phyloP scores from a whole-genome alignment of 2,888 invertebrate species.

The Hydropsyche betteni region DNA sequence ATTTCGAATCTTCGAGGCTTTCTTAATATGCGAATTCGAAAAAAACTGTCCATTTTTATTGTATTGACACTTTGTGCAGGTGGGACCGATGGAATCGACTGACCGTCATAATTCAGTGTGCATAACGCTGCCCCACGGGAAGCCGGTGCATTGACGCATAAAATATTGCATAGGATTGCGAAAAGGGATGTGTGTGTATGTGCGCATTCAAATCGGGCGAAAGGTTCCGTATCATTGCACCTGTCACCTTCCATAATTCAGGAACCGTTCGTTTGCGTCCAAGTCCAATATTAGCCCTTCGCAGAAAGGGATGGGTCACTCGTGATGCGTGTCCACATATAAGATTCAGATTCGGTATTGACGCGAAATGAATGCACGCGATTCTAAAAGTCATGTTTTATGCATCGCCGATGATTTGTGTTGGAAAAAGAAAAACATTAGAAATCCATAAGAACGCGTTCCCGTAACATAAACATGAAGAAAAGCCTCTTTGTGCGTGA shows the following conservation, averaged over 20 bases:
- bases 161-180: slow-evolving; percentile 59
- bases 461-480: slow-evolving; percentile 44
- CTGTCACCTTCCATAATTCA: slow-evolving; percentile 52
- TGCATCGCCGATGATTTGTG: slow-evolving; percentile 31
- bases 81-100: slow-evolving; percentile 52
- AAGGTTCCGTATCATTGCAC: slow-evolving; percentile 52
- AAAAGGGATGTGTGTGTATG: slow-evolving; percentile 35
- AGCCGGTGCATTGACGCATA: slow-evolving; percentile 63
- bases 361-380: no score
- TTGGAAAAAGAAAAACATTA: slow-evolving; percentile 44
- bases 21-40: slow-evolving; percentile 17
- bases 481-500: slow-evolving; percentile 41
- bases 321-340: not conserved
- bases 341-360: no score
- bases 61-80: slow-evolving; percentile 47
- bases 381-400: not conserved
- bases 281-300: slow-evolving; percentile 47
- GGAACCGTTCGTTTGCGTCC: slow-evolving; percentile 43
- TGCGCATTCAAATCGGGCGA: slow-evolving; percentile 48
- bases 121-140: slow-evolving; percentile 55
- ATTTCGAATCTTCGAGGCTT: slow-evolving; percentile 2
- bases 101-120: slow-evolving; percentile 64
- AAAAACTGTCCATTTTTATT: slow-evolving; percentile 37
- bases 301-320: not conserved
- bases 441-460: slow-evolving; percentile 43